phyloP scores from a whole-genome alignment of 2,797 vertebrate genomes.

The Toxotes lorentzi region DNA sequence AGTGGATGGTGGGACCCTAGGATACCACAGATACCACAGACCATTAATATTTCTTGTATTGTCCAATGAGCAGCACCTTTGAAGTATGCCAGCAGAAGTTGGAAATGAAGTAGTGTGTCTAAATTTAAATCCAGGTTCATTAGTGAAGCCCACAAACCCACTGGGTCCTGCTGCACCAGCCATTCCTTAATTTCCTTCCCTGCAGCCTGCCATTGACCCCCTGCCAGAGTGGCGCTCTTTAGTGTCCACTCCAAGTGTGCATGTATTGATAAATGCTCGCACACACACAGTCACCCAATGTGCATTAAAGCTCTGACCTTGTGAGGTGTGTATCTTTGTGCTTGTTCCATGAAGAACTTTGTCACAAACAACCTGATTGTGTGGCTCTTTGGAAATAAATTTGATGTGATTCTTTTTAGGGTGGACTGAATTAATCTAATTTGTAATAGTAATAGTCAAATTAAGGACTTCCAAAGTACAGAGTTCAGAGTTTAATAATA shows the following conservation, averaged over 20 bases:
- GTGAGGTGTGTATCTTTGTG: not conserved
- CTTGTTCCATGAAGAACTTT: not conserved
- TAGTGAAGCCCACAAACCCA: constrained; percentile 33
- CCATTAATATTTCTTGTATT: not conserved
- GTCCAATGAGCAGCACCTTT: not conserved
- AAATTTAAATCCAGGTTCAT: constrained; percentile 34
- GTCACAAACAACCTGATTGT: not conserved
- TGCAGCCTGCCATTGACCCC: constrained; percentile 46
- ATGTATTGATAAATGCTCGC: constrained; percentile 16
- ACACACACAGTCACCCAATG: not conserved
- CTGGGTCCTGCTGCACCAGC: constrained; percentile 7
- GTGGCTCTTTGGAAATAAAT: not conserved
- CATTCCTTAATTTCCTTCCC: constrained; percentile 35
- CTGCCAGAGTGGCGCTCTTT: constrained; percentile 28
- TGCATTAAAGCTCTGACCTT: constrained; percentile 32
- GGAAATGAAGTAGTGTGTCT: constrained; percentile 4
- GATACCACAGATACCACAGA: too few relatives aligned
- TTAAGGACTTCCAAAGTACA: not conserved
- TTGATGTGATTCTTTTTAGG: not conserved
- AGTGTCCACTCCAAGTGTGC: constrained; percentile 35
- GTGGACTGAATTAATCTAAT: not conserved
- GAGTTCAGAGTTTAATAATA: not conserved
- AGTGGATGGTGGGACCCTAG: not conserved
- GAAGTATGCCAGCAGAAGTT: not conserved
- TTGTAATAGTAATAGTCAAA: not conserved